These are phyloP conservation scores for Otus sunia DNA, from an alignment of 2,113 vertebrate genomes.

Conservation along the genomic window DNA sequence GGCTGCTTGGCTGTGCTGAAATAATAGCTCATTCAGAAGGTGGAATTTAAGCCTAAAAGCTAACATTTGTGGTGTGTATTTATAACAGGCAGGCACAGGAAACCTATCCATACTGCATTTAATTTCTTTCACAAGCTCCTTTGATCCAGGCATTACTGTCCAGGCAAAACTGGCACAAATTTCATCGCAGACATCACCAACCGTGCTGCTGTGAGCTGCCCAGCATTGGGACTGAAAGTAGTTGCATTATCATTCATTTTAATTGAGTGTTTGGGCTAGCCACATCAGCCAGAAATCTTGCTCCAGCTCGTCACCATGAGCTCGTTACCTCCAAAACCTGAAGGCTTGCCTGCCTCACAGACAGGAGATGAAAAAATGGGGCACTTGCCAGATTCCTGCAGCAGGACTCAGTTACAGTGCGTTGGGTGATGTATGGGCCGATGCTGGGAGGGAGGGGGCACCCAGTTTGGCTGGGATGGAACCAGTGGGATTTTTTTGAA, in stretches of 20 bases:
- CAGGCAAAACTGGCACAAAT: background rate
- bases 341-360: background rate
- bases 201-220: background rate
- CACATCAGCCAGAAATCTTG: background rate
- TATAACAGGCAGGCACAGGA: background rate
- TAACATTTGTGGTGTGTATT: slow-evolving; percentile 9
- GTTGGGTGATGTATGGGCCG: accelerated
- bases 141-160: slow-evolving; percentile 17
- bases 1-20: slow-evolving; percentile 8
- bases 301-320: background rate
- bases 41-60: slow-evolving; percentile 37
- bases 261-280: background rate
- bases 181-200: background rate
- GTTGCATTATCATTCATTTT: background rate
- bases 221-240: background rate
- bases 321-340: background rate
- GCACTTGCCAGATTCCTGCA: background rate
- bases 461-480: background rate
- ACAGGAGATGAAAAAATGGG: background rate
- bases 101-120: background rate
- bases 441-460: background rate
- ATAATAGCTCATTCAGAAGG: slow-evolving; percentile 32
- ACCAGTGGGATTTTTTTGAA: background rate
- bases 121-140: slow-evolving; percentile 1
- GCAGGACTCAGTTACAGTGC: background rate